A percentile compares a stretch with the other conserved stretches of the same genome.
phyloP scores from a whole-genome alignment of 2,797 vertebrate genomes.

The Eremophila alpestris region DNA sequence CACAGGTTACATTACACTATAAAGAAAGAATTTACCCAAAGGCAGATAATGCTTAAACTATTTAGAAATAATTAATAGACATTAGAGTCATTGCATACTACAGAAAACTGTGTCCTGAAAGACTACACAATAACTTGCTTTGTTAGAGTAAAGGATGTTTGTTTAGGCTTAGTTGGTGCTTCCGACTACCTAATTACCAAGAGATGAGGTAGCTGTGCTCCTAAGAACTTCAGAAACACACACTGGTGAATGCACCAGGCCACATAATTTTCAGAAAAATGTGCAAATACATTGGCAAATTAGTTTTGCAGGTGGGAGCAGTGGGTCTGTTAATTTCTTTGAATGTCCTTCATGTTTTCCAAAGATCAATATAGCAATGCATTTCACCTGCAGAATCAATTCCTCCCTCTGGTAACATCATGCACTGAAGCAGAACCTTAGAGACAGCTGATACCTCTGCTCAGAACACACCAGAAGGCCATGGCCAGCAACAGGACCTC shows the following conservation, averaged over 20 bases:
- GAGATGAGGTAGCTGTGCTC: constrained; percentile 18
- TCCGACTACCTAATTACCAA: constrained; percentile 12
- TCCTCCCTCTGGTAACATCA: background rate
- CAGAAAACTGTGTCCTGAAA: constrained; percentile 22
- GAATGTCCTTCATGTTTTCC: background rate
- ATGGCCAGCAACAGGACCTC: background rate
- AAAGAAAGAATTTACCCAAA: constrained; percentile 52
- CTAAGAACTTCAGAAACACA: background rate
- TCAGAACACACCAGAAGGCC: background rate
- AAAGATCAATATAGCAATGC: background rate
- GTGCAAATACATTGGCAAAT: background rate
- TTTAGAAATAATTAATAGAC: constrained; percentile 64
- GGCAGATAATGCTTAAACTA: constrained; percentile 43
- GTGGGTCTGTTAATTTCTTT: background rate
- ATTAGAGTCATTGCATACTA: background rate
- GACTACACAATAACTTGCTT: constrained; percentile 40
- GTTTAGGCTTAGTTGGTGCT: constrained; percentile 35
- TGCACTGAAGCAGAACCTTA: background rate
- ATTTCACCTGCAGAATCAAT: background rate
- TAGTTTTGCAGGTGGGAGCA: background rate
- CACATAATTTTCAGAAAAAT: background rate
- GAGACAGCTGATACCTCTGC: background rate
- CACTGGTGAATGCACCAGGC: background rate
- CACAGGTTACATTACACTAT: constrained; percentile 26
- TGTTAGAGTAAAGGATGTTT: constrained; percentile 55